Base-by-base conservation (phyloP, 2,888 invertebrate genomes). In the Scaptomyza reducta region DNA sequence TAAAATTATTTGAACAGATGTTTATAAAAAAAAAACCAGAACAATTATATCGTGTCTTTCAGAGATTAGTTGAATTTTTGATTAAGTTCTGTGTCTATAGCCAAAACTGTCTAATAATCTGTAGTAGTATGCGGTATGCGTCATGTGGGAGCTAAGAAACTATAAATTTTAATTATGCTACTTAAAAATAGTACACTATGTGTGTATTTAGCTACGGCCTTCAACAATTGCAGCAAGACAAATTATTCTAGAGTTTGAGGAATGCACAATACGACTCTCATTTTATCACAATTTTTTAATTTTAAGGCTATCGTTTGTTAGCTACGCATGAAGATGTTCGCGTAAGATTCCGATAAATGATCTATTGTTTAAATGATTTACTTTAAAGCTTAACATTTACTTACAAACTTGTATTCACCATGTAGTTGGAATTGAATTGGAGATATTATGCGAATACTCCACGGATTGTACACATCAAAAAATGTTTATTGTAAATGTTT, bases 401-500 rank as follows among this genome's bases (percentile, higher is more conserved):
- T 53, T 64, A 14, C 55, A 50, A 16, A 60, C 44, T 57, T 77
- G 68, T 76, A 77, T 50, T 35, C 49, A 50, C 53, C 18, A 31
- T 47, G 18, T 77, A 57, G 49, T 59, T 54, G 53, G 56, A 69
- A 53, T 53, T 61, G 47, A 74, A 69, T 42, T 33, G 45, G 53
- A 64, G 74, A 78, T 62, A 51, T 59, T 59, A 76, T 49, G 7
- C 50, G 56, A 57, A 54, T 42, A 59, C 51, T 72, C 55, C 62
- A 50, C 41, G 58, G 46, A 72, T 41, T 74, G 59, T 66, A 73
- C 62, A 74, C 58, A 74, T 73, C 66, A 63, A 77, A 57, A 54
- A 42, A 61, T 61, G 46, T 61, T 75, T 57, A 61, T 58, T 74
- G 77, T 74, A 77, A 74, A 77, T 74, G 74, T 77, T 74, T 73